Conservation (phyloP, 1,140 invertebrate species). For the Maconellicoccus hirsutus region DNA sequence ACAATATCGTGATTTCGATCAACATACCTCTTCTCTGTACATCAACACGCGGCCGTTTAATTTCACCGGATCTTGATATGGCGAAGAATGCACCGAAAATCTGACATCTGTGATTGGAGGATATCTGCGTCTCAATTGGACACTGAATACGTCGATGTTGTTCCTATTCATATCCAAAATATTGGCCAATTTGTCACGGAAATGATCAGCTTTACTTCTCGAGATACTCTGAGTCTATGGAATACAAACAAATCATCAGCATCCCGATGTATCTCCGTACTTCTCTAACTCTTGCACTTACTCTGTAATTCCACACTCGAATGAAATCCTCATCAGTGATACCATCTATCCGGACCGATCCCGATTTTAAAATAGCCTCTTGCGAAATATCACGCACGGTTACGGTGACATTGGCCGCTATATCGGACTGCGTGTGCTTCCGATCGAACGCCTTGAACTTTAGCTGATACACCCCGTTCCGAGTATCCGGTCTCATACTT, state of each 20-base stretch:
- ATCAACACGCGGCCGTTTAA: constrained; percentile 88
- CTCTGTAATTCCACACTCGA: constrained; percentile 80
- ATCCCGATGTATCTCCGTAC: too few relatives aligned
- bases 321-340: constrained; percentile 94
- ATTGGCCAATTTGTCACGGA: constrained; percentile 74
- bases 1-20: not conserved
- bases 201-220: constrained; percentile 76
- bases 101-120: constrained; percentile 84
- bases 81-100: constrained; percentile 89
- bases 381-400: constrained; percentile 87
- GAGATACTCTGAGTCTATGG: constrained; percentile 58
- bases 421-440: constrained; percentile 83
- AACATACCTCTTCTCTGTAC: constrained; percentile 66
- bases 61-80: constrained; percentile 87
- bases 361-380: constrained; percentile 89
- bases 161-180: constrained; percentile 69
- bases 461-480: constrained; percentile 72
- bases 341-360: constrained; percentile 84
- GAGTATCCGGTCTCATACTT: constrained; percentile 81
- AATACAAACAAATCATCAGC: constrained; percentile 23
- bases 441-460: constrained; percentile 87
- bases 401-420: constrained; percentile 84
- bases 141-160: constrained; percentile 92
- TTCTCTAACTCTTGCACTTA: too few relatives aligned
- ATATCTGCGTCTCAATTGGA: constrained; percentile 70